Base-by-base conservation (phyloP, 1,140 invertebrate genomes). In the Eumaeus atala region DNA sequence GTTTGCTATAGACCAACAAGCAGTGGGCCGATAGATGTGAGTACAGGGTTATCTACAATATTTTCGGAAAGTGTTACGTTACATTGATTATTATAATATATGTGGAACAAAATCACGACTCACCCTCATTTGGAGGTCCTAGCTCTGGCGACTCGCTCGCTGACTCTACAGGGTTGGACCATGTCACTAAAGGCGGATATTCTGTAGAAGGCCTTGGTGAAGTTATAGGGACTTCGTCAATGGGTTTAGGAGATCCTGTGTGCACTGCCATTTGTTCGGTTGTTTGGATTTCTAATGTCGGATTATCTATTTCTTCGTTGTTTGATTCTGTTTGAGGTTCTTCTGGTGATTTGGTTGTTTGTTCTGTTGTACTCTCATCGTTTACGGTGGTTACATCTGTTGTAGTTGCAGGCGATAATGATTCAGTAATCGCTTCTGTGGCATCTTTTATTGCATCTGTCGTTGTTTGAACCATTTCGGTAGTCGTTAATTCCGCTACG, bases 91-190 rank as follows among this genome's bases (percentile, higher is more conserved):
- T 28, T 28, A 28, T 6, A 28, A 28, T 28, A 28, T 28, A 28
- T 28, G 6, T 28, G 6, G 6, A 28, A 28, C 6, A 28, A 28
- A 28, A 28, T 28, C 6, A 21, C 53, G 51, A 37, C 75, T 77
- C 47, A 83, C 78, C 75, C 48, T 79, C 72, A 59, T 59, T 47
- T 38, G 58, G 11, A 34, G 69, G 66, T n/a, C 72, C 72, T 3
- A 58, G 49, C 36, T 77, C 80, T 1, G 79, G 72, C 9, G 65
- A 64, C 51, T 83, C 79, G 0, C 80, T 73, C 0, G 64, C 67
- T 9, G 90, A 81, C 55, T 90, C 88, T 9, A 88, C 86, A 62
- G 89, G 86, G 10, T 89, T 89, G 11, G 91, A 89, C 91, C 91
- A 92, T 0, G 91, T 92, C 0, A 92, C 89, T 1, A 92, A 68